Evolutionary conservation across 2,797 vertebrate species (phyloP), one percentile per base, ranked within the genome.

Genomic region (Lateolabrax maculatus): DNA sequence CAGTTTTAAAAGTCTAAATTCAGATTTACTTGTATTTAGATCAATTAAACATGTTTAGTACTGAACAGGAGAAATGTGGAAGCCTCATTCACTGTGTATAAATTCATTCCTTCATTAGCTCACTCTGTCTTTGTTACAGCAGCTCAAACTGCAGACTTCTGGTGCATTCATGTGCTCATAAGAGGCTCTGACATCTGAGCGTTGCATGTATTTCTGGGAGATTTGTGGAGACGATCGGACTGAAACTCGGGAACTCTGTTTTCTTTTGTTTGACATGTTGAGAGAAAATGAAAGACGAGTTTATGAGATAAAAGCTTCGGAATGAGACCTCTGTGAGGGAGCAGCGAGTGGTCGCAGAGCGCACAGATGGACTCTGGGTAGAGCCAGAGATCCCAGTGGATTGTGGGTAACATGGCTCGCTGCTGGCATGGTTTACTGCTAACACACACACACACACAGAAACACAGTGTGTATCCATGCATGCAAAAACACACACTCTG

Each of bases 331-430:
- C 6, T 34, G 31, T 34, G 23, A 46, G 36, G 19, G 34, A 39
- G 6, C 10, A 29, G 41, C 29, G 43, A 71, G 37, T 18, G n/a
- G 61, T 70, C 52, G 71, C 73, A 65, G 37, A 13, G 55, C 73
- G 81, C 81, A 88, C 90, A 92, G 90, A 92, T 91, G 90, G 87
- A 90, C 87, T 78, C 75, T 81, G 75, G 80, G 84, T 83, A 72
- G 83, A 81, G 85, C 78, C 86, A 82, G 78, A 61, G 79, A 74
- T 84, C 89, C 85, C 81, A 83, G 65, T 51, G 86, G 80, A 90
- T 88, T 91, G 71, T 90, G 88, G 89, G 87, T 90, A 92, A 84
- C 64, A 71, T 7, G 19, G 70, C 80, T 82, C 53, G 31, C 84
- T 87, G 77, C 83, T 83, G 84, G 86, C 87, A 65, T 57, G 73